A percentile compares a stretch with the other conserved stretches of the same genome.
Evolutionary conservation across 2,797 vertebrate species (phyloP).

Genomic region (Myotis planiceps): DNA sequence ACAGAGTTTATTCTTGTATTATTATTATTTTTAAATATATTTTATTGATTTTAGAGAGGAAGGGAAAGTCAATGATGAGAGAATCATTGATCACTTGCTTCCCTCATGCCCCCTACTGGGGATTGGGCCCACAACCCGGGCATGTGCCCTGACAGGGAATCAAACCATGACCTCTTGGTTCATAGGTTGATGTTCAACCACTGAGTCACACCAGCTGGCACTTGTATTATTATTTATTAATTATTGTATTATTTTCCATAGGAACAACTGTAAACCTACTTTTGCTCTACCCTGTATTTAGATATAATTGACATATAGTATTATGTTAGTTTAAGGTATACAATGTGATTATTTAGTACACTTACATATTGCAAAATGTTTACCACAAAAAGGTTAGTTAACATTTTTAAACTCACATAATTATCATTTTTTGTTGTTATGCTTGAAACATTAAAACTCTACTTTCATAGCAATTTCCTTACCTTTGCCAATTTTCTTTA

Average conservation of each 20-base stretch:
- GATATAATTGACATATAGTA: neutral
- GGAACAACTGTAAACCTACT: neutral
- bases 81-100: too few relatives aligned
- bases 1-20: neutral
- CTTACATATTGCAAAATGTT: neutral
- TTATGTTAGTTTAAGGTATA: neutral
- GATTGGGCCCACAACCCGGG: too few relatives aligned
- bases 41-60: too few relatives aligned
- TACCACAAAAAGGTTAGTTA: neutral
- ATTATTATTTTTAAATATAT: neutral
- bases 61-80: too few relatives aligned
- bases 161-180: too few relatives aligned
- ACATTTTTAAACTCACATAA: neutral
- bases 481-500: constrained; percentile 7
- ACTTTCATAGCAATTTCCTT: neutral
- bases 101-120: too few relatives aligned
- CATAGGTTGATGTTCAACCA: too few relatives aligned
- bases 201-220: too few relatives aligned
- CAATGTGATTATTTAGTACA: neutral
- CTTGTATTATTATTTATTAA: neutral
- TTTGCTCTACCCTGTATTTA: neutral
- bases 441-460: neutral
- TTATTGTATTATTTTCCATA: neutral
- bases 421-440: neutral
- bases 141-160: too few relatives aligned